phyloP scores from a whole-genome alignment of 2,888 invertebrate species.

The Microctonus aethiopoides region DNA sequence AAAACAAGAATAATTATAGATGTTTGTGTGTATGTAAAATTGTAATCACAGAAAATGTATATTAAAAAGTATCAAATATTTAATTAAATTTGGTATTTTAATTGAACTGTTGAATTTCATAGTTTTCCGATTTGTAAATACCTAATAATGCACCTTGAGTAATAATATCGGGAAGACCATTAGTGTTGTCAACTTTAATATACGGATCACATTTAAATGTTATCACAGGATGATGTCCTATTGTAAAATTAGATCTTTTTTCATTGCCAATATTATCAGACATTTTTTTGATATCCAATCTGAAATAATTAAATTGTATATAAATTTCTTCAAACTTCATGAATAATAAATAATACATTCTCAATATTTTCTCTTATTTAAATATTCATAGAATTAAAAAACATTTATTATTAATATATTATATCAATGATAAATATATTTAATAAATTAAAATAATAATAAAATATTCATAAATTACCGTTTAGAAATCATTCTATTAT shows the following conservation, averaged over 20 bases:
- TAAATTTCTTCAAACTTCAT: conserved; percentile 8
- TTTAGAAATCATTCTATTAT: conserved; percentile 43
- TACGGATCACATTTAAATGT: conserved; percentile 66
- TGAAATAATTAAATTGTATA: conserved; percentile 14
- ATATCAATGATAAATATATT: too few species aligned
- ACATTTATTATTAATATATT: too few species aligned
- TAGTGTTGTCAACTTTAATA: conserved; percentile 53
- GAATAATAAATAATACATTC: background rate
- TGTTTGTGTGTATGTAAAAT: background rate
- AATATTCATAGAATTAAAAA: too few species aligned
- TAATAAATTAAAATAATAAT: too few species aligned
- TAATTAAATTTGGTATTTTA: background rate
- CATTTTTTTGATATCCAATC: conserved; percentile 12
- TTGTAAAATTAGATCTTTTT: conserved; percentile 39
- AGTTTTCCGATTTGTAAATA: conserved; percentile 56
- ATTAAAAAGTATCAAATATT: background rate
- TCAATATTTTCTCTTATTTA: background rate
- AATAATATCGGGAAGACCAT: conserved; percentile 65
- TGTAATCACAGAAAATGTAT: background rate
- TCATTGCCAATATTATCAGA: conserved; percentile 28
- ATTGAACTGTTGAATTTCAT: conserved; percentile 14
- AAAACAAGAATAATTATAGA: background rate
- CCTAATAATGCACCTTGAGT: conserved; percentile 66
- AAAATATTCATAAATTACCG: conserved; percentile 44
- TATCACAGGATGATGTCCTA: conserved; percentile 63